Conservation (phyloP, 2,888 invertebrate genomes). For the Xanthorhoe designata region DNA sequence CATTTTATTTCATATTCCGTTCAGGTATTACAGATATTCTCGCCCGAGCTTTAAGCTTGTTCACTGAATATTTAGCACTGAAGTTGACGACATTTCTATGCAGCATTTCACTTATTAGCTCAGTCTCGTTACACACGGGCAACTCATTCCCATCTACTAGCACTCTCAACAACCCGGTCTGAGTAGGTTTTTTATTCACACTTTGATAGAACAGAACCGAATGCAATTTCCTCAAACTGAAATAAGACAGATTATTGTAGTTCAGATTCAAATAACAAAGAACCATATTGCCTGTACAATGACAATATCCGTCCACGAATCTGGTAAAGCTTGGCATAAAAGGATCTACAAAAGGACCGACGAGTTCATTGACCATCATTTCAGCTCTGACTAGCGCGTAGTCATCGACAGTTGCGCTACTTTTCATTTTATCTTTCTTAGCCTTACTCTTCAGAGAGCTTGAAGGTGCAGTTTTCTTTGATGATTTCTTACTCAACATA, state of each 20-base stretch:
- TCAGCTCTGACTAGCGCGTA: constrained; percentile 48
- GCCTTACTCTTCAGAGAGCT: constrained; percentile 4
- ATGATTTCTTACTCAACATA: constrained; percentile 37
- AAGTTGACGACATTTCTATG: constrained; percentile 34
- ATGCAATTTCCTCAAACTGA: constrained; percentile 53
- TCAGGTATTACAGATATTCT: constrained; percentile 42
- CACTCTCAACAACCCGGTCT: constrained; percentile 57
- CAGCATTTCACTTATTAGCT: constrained; percentile 47
- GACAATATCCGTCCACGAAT: constrained; percentile 42
- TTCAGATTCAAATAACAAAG: constrained; percentile 65
- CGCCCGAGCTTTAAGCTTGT: constrained; percentile 36
- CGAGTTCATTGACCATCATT: constrained; percentile 46
- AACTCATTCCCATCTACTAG: constrained; percentile 64
- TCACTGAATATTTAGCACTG: constrained; percentile 16
- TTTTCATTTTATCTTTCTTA: constrained; percentile 36
- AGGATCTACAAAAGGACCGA: constrained; percentile 57
- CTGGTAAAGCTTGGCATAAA: constrained; percentile 45
- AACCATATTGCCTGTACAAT: constrained; percentile 59
- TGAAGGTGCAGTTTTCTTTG: constrained; percentile 43
- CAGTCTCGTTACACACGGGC: constrained; percentile 54
- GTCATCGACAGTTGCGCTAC: constrained; percentile 36
- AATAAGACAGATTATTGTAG: constrained; percentile 60
- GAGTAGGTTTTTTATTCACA: constrained; percentile 35
- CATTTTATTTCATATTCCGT: constrained; percentile 25
- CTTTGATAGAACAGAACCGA: constrained; percentile 57